Percentiles rank a stretch among this genome's conserved stretches.
phyloP scores from a whole-genome alignment of 2,113 vertebrate genomes.

The Dendropsophus ebraccatus region DNA sequence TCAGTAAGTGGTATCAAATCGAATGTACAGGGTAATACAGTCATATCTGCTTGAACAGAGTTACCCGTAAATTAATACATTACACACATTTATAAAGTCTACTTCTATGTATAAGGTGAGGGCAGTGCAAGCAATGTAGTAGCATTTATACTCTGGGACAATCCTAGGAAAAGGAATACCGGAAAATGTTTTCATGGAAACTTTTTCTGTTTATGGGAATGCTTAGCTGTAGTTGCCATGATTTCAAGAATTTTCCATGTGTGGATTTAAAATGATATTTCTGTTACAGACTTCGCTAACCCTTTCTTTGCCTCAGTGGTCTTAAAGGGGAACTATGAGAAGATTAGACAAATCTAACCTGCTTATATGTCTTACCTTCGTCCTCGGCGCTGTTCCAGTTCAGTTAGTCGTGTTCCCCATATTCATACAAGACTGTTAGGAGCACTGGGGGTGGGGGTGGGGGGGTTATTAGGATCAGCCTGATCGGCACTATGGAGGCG shows the following conservation, averaged over 20 bases:
- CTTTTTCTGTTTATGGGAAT: conserved; percentile 41
- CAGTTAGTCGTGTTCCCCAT: too few species aligned
- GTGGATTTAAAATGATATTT: conserved; percentile 23
- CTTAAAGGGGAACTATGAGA: too few species aligned
- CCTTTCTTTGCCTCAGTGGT: not conserved
- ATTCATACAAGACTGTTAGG: too few species aligned
- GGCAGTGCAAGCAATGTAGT: not conserved
- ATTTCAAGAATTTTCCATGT: conserved; percentile 53
- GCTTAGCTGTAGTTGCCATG: conserved; percentile 38
- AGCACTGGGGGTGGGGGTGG: too few species aligned
- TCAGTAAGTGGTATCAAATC: not conserved
- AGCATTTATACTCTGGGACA: not conserved
- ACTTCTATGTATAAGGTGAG: conserved; percentile 5
- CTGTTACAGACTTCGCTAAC: not conserved
- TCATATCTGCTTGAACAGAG: not conserved
- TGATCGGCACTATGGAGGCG: too few species aligned
- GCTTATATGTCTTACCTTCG: too few species aligned
- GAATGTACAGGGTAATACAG: not conserved
- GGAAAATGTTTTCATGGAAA: conserved; percentile 53
- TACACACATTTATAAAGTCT: not conserved
- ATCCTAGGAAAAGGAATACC: conserved; percentile 23
- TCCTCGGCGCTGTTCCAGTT: too few species aligned
- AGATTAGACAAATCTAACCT: too few species aligned
- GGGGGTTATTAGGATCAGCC: too few species aligned
- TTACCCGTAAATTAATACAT: not conserved